A percentile compares a stretch with the other conserved stretches of the same genome.
Evolutionary conservation across 2,113 vertebrate genomes (phyloP).

Genomic region (Phylloscopus trochilus): DNA sequence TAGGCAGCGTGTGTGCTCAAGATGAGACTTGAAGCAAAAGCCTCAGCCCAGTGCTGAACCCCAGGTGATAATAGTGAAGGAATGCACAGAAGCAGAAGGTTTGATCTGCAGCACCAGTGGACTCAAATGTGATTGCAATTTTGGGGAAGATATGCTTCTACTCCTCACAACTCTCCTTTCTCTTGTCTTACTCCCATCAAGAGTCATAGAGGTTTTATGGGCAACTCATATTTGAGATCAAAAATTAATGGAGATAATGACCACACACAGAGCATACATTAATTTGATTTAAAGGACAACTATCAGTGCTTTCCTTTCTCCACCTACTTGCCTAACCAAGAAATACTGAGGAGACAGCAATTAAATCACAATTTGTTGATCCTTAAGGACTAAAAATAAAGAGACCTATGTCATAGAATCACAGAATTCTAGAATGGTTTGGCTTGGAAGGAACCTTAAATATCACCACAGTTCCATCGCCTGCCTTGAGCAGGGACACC

Average conservation of each 20-base stretch:
- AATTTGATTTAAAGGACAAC: neutral
- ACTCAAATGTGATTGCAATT: neutral
- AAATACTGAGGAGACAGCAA: neutral
- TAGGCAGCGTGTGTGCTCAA: neutral
- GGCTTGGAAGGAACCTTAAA: neutral
- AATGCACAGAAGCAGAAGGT: neutral
- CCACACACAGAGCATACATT: neutral
- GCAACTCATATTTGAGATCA: neutral
- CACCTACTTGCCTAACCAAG: neutral
- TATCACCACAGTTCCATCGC: neutral
- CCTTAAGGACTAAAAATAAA: neutral
- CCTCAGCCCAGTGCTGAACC: neutral
- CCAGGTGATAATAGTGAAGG: neutral
- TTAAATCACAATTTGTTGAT: neutral
- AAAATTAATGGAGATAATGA: neutral
- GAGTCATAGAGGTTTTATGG: neutral
- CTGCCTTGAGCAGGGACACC: neutral
- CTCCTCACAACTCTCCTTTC: neutral
- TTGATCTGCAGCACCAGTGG: neutral
- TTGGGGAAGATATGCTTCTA: neutral
- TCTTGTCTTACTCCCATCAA: neutral
- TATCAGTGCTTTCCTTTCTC: neutral
- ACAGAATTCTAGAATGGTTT: neutral
- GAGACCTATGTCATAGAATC: rapidly evolving
- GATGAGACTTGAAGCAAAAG: slow-evolving; percentile 22